These are phyloP conservation scores for Diuraphis noxia DNA, from an alignment of 1,140 invertebrate genomes.

Conservation along the genomic window DNA sequence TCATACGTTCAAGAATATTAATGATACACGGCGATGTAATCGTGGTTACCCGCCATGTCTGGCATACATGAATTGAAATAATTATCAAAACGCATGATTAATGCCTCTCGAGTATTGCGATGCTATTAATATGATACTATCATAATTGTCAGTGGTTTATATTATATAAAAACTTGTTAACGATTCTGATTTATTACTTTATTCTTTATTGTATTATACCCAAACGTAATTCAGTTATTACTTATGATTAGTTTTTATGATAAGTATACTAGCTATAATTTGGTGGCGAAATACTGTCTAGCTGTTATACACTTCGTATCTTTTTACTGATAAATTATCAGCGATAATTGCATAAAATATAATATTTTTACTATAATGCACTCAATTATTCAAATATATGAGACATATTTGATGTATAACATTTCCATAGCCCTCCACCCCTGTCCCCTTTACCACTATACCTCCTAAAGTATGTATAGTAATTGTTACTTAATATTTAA, in stretches of 20 bases:
- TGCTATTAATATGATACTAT: not conserved
- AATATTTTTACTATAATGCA: not conserved
- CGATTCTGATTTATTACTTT: not conserved
- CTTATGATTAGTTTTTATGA: not conserved
- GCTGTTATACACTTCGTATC: not conserved
- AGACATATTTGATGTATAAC: too few relatives aligned
- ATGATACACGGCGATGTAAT: not conserved
- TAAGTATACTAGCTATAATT: not conserved
- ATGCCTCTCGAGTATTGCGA: not conserved
- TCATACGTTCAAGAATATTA: not conserved
- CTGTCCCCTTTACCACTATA: not conserved
- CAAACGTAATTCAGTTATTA: not conserved
- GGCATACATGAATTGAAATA: not conserved
- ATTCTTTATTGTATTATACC: not conserved
- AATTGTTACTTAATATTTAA: not conserved
- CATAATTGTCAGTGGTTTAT: not conserved
- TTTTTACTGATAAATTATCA: too few relatives aligned
- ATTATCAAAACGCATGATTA: not conserved
- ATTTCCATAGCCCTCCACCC: too few relatives aligned
- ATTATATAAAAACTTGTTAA: slow-evolving; percentile 11
- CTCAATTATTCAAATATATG: too few relatives aligned
- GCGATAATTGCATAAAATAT: too few relatives aligned
- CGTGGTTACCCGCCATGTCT: not conserved
- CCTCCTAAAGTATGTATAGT: too few relatives aligned
- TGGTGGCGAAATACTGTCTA: not conserved